Conservation (phyloP, 2,113 vertebrate species). For the Regulus satrapa region DNA sequence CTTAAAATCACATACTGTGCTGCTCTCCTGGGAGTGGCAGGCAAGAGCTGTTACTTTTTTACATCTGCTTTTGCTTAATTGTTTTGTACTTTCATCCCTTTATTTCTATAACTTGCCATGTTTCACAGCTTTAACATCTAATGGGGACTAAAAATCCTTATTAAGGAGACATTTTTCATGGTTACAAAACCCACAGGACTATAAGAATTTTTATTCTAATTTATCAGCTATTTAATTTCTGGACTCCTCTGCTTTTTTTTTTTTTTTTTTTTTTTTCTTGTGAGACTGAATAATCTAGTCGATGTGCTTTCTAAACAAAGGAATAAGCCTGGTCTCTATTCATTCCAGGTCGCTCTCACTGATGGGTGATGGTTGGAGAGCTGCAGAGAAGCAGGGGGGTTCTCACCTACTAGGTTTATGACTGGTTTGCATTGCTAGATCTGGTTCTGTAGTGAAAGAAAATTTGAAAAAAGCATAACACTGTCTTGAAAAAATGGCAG, state of each 20-base stretch:
- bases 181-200: not conserved
- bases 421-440: not conserved
- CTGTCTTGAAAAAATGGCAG: not conserved
- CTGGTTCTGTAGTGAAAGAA: not conserved
- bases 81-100: slow-evolving; percentile 48
- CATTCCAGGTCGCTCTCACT: not conserved
- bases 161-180: slow-evolving; percentile 2
- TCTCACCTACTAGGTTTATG: not conserved
- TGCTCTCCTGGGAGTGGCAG: slow-evolving; percentile 36
- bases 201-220: slow-evolving; percentile 13
- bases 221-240: not conserved
- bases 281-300: not conserved
- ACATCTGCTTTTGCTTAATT: slow-evolving; percentile 61
- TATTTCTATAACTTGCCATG: slow-evolving; percentile 33
- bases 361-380: not conserved
- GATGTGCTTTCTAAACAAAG: not conserved
- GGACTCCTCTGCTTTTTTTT: not conserved
- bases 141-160: not conserved
- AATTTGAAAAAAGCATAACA: not conserved
- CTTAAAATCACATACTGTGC: not conserved
- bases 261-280: not conserved
- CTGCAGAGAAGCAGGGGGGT: not conserved
- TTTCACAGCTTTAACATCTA: slow-evolving; percentile 43
- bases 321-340: not conserved
- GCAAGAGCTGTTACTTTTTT: slow-evolving; percentile 22